Percentiles rank a stretch among this genome's conserved stretches.
Conservation (phyloP, 2,797 vertebrate genomes). For the Ceryle rudis region DNA sequence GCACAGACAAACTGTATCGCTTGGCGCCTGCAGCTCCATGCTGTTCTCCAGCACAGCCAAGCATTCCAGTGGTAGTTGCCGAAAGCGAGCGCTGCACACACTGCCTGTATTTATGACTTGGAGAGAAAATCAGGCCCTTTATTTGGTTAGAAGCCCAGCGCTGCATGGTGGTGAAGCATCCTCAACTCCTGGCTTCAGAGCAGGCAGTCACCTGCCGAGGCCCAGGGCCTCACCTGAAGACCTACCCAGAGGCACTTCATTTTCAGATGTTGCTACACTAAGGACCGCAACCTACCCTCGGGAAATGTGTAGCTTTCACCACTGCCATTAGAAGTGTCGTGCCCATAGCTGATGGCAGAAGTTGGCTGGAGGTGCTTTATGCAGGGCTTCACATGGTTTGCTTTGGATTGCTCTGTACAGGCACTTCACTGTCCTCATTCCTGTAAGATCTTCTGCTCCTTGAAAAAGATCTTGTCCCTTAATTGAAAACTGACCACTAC, state of each 20-base stretch:
- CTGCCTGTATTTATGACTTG: neutral
- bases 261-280: neutral
- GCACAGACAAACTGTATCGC: neutral
- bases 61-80: neutral
- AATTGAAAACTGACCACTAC: neutral
- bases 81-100: neutral
- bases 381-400: neutral
- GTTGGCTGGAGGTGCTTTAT: neutral
- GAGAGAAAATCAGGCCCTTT: neutral
- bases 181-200: neutral
- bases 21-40: neutral
- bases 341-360: neutral
- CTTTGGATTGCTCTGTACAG: conserved; percentile 65
- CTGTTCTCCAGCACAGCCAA: neutral
- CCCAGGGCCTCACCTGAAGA: neutral
- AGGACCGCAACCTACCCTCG: neutral
- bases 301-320: neutral
- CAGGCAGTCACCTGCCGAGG: neutral
- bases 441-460: neutral
- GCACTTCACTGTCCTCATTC: conserved; percentile 45
- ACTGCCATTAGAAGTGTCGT: rapidly evolving
- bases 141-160: neutral
- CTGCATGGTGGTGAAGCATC: neutral
- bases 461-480: neutral
- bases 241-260: conserved; percentile 46